A percentile compares a stretch with the other conserved stretches of the same genome.
These are phyloP conservation scores for Salvelinus alpinus DNA, from an alignment of 2,113 vertebrate genomes.

Conservation along the genomic window DNA sequence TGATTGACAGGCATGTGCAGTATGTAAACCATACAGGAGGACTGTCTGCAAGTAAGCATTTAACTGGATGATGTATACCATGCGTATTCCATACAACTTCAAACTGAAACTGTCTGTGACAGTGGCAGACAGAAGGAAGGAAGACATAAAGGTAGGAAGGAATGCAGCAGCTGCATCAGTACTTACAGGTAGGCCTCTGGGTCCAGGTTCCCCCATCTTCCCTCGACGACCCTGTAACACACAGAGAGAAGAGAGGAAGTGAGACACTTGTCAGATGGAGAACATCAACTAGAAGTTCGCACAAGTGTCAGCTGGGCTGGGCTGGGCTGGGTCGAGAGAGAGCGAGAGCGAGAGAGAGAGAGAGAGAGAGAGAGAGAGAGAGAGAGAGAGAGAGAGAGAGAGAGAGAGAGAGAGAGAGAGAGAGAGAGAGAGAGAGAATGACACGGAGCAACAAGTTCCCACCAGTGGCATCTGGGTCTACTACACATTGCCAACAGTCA, in stretches of 20 bases:
- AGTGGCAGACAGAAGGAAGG: not conserved
- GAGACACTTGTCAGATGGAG: conserved; percentile 34
- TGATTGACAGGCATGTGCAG: not conserved
- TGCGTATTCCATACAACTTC: too few relatives aligned
- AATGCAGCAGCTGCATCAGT: not conserved
- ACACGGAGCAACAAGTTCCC: not conserved
- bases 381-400: conserved; percentile 1
- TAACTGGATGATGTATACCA: too few relatives aligned
- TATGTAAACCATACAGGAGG: not conserved
- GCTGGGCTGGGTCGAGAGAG: too few relatives aligned
- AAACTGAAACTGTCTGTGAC: too few relatives aligned
- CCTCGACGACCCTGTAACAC: conserved; percentile 71
- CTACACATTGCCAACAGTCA: not conserved
- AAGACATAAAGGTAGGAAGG: too few relatives aligned
- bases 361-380: not conserved
- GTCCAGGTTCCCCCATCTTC: conserved; percentile 68
- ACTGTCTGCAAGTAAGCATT: too few relatives aligned
- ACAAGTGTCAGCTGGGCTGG: not conserved
- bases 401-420: too few relatives aligned
- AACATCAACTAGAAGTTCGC: conserved; percentile 42
- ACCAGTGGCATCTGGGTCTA: too few relatives aligned
- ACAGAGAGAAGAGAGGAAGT: conserved; percentile 10
- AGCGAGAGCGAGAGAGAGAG: not conserved
- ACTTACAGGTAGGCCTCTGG: conserved; percentile 70
- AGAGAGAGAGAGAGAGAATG: too few relatives aligned